Percentiles rank a stretch among this genome's conserved stretches.
These are phyloP conservation scores for Halcyon senegalensis DNA, from an alignment of 2,113 vertebrate genomes.

Conservation along the genomic window DNA sequence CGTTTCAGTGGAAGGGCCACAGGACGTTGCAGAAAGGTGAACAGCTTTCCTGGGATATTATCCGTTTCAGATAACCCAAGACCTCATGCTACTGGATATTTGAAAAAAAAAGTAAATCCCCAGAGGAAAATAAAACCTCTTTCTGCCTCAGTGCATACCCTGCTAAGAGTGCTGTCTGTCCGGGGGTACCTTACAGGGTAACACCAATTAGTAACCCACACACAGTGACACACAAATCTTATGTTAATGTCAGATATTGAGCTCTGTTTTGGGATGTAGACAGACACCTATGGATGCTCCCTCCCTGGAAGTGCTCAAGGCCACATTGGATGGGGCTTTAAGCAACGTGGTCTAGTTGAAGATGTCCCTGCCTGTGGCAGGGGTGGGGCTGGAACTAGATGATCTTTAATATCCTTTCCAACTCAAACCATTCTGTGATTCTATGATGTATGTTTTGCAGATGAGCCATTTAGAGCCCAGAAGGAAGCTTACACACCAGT, in stretches of 20 bases:
- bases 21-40: not conserved
- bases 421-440: not conserved
- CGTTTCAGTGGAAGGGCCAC: not conserved
- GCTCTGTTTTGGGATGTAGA: not conserved
- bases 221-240: not conserved
- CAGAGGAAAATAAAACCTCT: not conserved
- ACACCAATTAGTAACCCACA: not conserved
- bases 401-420: not conserved
- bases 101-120: not conserved
- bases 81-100: not conserved
- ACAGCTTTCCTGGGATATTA: not conserved
- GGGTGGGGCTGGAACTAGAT: not conserved
- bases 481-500: not conserved
- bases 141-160: not conserved
- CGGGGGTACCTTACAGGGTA: not conserved
- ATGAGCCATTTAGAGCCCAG: not conserved
- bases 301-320: not conserved
- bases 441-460: not conserved
- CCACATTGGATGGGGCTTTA: not conserved
- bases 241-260: not conserved
- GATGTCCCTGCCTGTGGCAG: not conserved
- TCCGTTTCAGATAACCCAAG: not conserved
- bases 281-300: not conserved
- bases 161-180: not conserved
- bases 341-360: not conserved